phyloP scores from a whole-genome alignment of 2,888 invertebrate species.

The Platycnemis pennipes region DNA sequence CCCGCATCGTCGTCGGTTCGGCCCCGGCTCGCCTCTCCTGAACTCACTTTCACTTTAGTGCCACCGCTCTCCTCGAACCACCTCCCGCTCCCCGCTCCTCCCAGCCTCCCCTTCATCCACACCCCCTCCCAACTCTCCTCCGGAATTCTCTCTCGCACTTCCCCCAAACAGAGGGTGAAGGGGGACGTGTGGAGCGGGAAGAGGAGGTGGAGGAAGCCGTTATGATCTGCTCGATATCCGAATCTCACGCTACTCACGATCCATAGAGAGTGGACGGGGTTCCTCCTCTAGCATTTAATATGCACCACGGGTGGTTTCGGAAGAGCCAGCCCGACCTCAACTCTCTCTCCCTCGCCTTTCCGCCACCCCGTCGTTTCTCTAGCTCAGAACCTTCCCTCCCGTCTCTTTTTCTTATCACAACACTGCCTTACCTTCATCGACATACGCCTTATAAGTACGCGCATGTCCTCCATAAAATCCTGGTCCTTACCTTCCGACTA shows the following conservation, averaged over 20 bases:
- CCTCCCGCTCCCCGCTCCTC: background rate
- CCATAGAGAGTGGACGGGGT: constrained; percentile 29
- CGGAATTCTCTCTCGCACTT: constrained; percentile 2
- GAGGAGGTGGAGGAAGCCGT: background rate
- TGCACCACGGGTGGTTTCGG: constrained; percentile 45
- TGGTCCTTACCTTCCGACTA: too few relatives aligned
- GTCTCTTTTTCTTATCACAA: background rate
- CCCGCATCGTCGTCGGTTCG: background rate
- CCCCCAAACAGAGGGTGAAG: background rate
- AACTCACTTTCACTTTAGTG: constrained; percentile 52
- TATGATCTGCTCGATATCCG: constrained; percentile 47
- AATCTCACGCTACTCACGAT: constrained; percentile 62
- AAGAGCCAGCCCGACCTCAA: background rate
- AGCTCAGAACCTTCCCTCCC: background rate
- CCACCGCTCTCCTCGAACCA: background rate
- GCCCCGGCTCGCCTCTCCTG: background rate
- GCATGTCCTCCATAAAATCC: too few relatives aligned
- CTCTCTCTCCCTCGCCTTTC: background rate
- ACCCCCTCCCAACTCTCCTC: background rate
- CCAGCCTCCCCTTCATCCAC: background rate
- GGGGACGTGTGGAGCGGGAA: background rate
- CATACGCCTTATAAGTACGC: too few relatives aligned
- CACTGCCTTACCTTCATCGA: background rate
- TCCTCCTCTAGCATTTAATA: constrained; percentile 25
- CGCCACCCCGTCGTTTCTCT: background rate